Conservation (phyloP, 1,140 invertebrate species). For the Cecropterus lyciades region DNA sequence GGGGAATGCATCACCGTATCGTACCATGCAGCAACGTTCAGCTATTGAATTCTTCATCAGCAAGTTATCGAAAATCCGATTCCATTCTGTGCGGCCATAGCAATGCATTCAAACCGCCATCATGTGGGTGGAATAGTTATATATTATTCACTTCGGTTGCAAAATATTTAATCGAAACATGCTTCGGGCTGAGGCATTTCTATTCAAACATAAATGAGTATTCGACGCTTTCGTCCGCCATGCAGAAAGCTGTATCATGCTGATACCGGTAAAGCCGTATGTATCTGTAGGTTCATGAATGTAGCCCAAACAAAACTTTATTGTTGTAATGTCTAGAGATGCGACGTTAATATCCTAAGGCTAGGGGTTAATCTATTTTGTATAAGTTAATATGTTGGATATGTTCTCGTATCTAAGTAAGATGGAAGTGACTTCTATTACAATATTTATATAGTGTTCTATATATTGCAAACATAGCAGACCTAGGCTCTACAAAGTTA, state of each 20-base stretch:
- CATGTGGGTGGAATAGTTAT: conserved; percentile 35
- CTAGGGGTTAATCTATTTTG: conserved; percentile 22
- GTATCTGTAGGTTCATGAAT: conserved; percentile 27
- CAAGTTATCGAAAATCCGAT: conserved; percentile 43
- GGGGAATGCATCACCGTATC: conserved; percentile 67
- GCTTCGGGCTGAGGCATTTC: conserved; percentile 79
- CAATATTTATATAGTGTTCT: conserved; percentile 12
- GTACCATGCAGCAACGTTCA: conserved; percentile 75
- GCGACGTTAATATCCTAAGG: conserved; percentile 25
- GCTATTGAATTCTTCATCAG: conserved; percentile 55
- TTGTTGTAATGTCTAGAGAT: conserved; percentile 38
- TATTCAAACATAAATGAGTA: conserved; percentile 74
- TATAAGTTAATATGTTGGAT: conserved; percentile 13
- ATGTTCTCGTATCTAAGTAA: conserved; percentile 24
- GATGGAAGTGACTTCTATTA: conserved; percentile 26
- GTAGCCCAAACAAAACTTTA: conserved; percentile 38
- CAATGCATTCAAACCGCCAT: conserved; percentile 58
- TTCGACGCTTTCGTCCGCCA: conserved; percentile 73
- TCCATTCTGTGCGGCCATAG: conserved; percentile 57
- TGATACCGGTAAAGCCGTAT: conserved; percentile 69
- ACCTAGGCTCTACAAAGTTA: conserved; percentile 8
- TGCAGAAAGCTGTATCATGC: conserved; percentile 83
- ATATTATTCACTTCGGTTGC: conserved; percentile 49
- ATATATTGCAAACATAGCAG: conserved; percentile 6
- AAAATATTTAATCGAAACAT: conserved; percentile 70